Percentiles rank a stretch among this genome's conserved stretches.
Evolutionary conservation across 2,113 vertebrate genomes (phyloP).

Genomic region (Oxyruncus cristatus): DNA sequence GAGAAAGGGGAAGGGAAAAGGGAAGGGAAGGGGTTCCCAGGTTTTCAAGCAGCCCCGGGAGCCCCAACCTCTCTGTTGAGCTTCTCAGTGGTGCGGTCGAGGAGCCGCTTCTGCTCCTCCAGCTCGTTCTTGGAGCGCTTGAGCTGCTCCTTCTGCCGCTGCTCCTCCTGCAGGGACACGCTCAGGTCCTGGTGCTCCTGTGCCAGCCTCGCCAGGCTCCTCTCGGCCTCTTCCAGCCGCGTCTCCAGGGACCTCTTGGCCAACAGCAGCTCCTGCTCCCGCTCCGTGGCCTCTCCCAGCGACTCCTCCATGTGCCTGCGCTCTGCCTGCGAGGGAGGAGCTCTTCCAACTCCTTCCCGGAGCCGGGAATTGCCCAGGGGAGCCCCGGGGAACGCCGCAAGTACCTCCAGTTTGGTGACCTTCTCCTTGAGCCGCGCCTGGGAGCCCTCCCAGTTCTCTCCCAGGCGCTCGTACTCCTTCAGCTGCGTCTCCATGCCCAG

Average conservation of each 20-base stretch:
- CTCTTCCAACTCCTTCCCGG: fast-evolving
- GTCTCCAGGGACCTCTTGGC: conserved; percentile 80
- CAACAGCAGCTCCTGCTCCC: conserved; percentile 76
- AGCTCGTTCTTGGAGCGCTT: conserved; percentile 75
- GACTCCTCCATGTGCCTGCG: conserved; percentile 66
- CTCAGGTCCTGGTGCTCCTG: conserved; percentile 81
- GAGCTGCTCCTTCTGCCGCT: conserved; percentile 76
- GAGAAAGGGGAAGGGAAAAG: too few species aligned
- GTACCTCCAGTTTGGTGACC: conserved; percentile 73
- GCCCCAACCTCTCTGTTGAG: conserved; percentile 75
- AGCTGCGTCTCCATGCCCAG: conserved; percentile 73
- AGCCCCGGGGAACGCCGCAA: fast-evolving
- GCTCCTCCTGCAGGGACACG: conserved; percentile 71
- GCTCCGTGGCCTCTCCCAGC: conserved; percentile 48
- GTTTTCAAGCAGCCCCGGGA: neutral
- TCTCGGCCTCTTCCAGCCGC: conserved; percentile 78
- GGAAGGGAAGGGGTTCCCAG: too few species aligned
- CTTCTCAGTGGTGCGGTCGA: conserved; percentile 70
- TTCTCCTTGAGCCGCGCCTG: conserved; percentile 73
- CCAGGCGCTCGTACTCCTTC: conserved; percentile 69
- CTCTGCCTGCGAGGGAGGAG: conserved; percentile 40
- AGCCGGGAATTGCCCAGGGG: neutral
- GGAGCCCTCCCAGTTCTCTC: conserved; percentile 68
- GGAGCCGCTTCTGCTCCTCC: conserved; percentile 75
- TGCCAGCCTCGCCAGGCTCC: conserved; percentile 68